Percentiles rank a stretch among this genome's conserved stretches.
phyloP scores from a whole-genome alignment of 1,140 invertebrate species.

The Pantala flavescens region DNA sequence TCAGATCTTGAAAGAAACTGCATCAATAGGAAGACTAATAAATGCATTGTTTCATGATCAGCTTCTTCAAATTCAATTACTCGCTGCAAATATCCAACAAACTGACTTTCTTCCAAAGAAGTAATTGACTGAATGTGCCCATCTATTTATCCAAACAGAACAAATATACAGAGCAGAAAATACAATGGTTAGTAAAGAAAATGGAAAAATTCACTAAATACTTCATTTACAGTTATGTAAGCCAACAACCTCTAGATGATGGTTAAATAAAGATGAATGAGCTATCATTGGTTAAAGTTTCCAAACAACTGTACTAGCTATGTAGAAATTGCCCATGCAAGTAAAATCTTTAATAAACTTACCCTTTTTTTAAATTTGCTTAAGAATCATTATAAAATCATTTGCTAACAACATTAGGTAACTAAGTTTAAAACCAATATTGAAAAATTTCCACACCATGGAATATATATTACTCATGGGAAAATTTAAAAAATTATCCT shows the following conservation, averaged over 20 bases:
- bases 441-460: no score
- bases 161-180: conserved; percentile 15
- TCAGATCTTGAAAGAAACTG: conserved; percentile 76
- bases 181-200: not conserved
- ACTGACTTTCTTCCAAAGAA: conserved; percentile 56
- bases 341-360: no score
- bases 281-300: no score
- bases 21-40: conserved; percentile 92
- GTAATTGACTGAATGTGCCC: conserved; percentile 55
- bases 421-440: no score
- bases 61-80: conserved; percentile 89
- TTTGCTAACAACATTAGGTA: no score
- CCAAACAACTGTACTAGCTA: no score
- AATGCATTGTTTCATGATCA: conserved; percentile 90
- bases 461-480: no score
- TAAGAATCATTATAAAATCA: no score
- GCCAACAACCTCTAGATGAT: not conserved
- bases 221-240: conserved; percentile 15
- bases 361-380: no score
- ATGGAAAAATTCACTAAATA: not conserved
- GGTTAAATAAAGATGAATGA: no score
- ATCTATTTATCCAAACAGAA: conserved; percentile 43
- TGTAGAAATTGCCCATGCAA: no score
- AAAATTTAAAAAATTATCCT: no score
- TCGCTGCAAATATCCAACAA: conserved; percentile 56